These are phyloP conservation scores for Heliconius hortense DNA, from an alignment of 2,888 invertebrate species.

Conservation along the genomic window DNA sequence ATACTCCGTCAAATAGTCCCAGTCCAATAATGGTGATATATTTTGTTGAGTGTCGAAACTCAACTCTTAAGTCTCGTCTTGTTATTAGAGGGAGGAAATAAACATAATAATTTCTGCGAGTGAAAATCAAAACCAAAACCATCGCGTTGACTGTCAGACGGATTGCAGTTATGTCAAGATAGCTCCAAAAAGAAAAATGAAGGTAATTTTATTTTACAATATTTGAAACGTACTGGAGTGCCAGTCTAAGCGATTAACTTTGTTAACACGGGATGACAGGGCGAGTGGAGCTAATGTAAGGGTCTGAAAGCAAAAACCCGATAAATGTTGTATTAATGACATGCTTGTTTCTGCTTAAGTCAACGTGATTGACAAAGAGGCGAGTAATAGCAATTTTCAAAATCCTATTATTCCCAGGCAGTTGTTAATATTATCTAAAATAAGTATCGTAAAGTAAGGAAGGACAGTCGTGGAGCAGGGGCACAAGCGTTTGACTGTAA, in stretches of 20 bases:
- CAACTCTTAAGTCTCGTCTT: no score
- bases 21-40: no score
- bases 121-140: no score
- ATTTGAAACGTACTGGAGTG: neutral
- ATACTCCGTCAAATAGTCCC: neutral
- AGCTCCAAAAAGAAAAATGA: neutral
- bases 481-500: no score
- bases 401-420: neutral
- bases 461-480: no score
- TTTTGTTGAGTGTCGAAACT: no score
- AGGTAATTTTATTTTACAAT: neutral
- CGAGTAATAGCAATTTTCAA: neutral
- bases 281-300: slow-evolving; percentile 13
- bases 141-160: no score
- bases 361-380: neutral
- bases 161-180: no score
- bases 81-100: no score
- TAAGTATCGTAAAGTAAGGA: neutral
- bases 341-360: slow-evolving; percentile 5
- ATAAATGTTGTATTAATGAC: slow-evolving; percentile 22
- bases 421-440: neutral
- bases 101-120: no score
- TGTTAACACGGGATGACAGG: slow-evolving; percentile 26
- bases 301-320: slow-evolving; percentile 12
- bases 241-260: slow-evolving; percentile 24